Conservation (phyloP, 2,888 invertebrate genomes). For the Melanchra persicariae region DNA sequence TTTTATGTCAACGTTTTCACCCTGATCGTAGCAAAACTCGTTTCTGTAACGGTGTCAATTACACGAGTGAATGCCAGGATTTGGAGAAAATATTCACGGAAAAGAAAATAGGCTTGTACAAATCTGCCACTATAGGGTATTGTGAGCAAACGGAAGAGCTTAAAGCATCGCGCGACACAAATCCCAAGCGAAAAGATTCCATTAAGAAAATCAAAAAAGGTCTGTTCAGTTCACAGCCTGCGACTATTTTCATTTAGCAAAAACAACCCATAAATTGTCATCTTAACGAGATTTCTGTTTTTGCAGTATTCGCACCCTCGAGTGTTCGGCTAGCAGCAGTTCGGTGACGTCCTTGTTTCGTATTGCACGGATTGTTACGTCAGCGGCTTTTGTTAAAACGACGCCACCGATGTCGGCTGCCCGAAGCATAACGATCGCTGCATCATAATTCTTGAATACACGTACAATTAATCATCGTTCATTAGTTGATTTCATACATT, state of each 20-base stretch:
- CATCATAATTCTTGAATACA: slow-evolving; percentile 41
- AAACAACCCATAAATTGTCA: slow-evolving; percentile 91
- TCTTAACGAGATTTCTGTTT: slow-evolving; percentile 91
- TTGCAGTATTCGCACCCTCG: slow-evolving; percentile 88
- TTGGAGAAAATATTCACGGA: slow-evolving; percentile 54
- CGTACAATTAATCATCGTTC: slow-evolving; percentile 50
- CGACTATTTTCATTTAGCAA: slow-evolving; percentile 91
- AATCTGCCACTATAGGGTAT: slow-evolving; percentile 76
- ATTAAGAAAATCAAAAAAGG: slow-evolving; percentile 91
- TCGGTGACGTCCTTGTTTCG: slow-evolving; percentile 74
- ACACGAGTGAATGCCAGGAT: slow-evolving; percentile 63
- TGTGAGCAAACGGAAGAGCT: slow-evolving; percentile 82
- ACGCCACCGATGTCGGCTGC: slow-evolving; percentile 25
- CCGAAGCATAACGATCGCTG: slow-evolving; percentile 42
- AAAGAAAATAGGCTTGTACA: slow-evolving; percentile 74
- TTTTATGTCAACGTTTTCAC: slow-evolving; percentile 32
- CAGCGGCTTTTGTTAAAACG: slow-evolving; percentile 73
- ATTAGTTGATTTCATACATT: slow-evolving; percentile 46
- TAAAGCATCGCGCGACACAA: slow-evolving; percentile 87
- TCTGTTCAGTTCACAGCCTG: slow-evolving; percentile 86
- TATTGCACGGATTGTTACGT: slow-evolving; percentile 75
- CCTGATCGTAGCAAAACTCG: slow-evolving; percentile 10
- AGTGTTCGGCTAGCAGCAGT: slow-evolving; percentile 81
- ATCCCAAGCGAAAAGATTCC: slow-evolving; percentile 90
- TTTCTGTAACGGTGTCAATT: slow-evolving; percentile 58